Conservation (phyloP, 2,113 vertebrate species). For the Pangasianodon gigas region DNA sequence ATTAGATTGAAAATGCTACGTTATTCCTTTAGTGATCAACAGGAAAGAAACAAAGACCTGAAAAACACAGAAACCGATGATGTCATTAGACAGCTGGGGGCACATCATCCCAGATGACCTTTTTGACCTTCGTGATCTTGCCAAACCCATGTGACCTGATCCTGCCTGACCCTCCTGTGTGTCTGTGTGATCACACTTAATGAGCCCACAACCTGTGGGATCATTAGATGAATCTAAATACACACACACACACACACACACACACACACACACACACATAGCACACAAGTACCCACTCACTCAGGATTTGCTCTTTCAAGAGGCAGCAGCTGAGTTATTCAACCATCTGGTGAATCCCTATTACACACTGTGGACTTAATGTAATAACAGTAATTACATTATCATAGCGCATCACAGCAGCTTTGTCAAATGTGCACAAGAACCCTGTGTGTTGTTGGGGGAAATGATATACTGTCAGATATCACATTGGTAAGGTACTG, state of each 20-base stretch:
- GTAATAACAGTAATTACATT: constrained; percentile 33
- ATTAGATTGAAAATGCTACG: neutral
- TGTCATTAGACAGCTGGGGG: constrained; percentile 19
- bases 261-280: neutral
- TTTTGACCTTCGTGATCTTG: constrained; percentile 20
- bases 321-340: constrained; percentile 28
- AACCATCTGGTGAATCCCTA: constrained; percentile 26
- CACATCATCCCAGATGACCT: neutral
- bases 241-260: neutral
- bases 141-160: constrained; percentile 29
- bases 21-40: neutral
- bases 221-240: constrained; percentile 4
- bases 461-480: neutral
- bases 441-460: neutral
- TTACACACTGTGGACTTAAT: constrained; percentile 6
- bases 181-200: constrained; percentile 17
- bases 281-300: constrained; percentile 3
- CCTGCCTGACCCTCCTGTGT: neutral
- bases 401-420: constrained; percentile 1
- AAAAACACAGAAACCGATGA: neutral
- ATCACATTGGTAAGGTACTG: neutral
- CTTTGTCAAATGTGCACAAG: constrained; percentile 1
- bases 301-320: constrained; percentile 16
- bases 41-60: neutral
- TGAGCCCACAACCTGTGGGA: constrained; percentile 3